Evolutionary conservation across 53 echinoderm and acorn worm species (phyloP), one percentile per base, ranked within the genome.

Genomic region (Arbacia lixula): DNA sequence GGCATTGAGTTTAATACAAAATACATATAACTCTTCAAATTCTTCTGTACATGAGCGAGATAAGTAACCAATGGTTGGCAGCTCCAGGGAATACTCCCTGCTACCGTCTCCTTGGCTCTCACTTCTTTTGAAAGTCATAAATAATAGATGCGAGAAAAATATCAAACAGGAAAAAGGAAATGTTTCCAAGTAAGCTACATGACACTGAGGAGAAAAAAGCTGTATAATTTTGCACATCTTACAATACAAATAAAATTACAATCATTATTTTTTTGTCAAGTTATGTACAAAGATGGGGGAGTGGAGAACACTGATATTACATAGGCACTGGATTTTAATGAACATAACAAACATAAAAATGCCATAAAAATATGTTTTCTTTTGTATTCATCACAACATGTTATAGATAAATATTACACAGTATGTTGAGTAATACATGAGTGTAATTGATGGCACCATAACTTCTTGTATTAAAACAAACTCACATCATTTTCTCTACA

Each of bases 1-100:
- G 82, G 82, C 82, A 81, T 77, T 64, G 82, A 81, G 64, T 81
- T 81, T 81, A 62, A 81, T 81, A 81, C 82, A 81, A 81, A 81
- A 81, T 81, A 81, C 82, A 81, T 81, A 81, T 81, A 81, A 62
- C 64, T 81, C 82, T 81, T 81, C 82, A 62, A 42, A 64, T 81
- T 64, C 43, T 16, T 32, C 82, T 81, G 82, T 81, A 81, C 82
- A 81, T 46, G 40, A 49, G 82, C 27, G 34, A 46, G 82, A 63
- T 17, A 30, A 9, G n/a, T n/a, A 34, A 64, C 31, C 42, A 30
- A 5, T 12, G 9, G 20, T n/a, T 6, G 8, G 3, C 10, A 64
- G 9, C 64, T 29, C 21, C 5, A 10, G 21, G 10, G 20, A 56
- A n/a, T n/a, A n/a, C n/a, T n/a, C n/a, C n/a, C n/a, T n/a, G n/a